Evolutionary conservation across 2,113 vertebrate genomes (phyloP).

Genomic region (Carollia perspicillata): DNA sequence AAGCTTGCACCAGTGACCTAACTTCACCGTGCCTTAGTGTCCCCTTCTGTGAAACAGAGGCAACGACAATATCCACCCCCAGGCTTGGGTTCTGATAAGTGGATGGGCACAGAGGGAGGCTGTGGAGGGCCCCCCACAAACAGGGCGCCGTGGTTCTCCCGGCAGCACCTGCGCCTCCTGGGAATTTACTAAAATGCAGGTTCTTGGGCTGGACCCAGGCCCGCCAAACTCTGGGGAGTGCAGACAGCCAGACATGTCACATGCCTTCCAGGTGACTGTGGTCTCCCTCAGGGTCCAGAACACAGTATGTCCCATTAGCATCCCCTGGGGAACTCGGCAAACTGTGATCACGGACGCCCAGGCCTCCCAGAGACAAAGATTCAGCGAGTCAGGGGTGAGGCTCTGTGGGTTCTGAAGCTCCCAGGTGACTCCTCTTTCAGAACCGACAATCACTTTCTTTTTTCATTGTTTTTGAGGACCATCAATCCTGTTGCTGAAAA

Average conservation of each 20-base stretch:
- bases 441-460: neutral
- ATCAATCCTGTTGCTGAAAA: neutral
- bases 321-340: neutral
- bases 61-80: neutral
- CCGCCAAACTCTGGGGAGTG: neutral
- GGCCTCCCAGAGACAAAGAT: neutral
- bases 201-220: neutral
- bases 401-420: neutral
- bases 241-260: fast-evolving
- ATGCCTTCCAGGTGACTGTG: neutral
- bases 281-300: neutral
- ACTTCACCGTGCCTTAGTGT: neutral
- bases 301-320: neutral
- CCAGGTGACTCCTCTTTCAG: neutral
- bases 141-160: neutral
- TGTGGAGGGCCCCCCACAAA: fast-evolving
- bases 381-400: neutral
- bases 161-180: fast-evolving
- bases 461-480: neutral
- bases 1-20: neutral
- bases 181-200: neutral
- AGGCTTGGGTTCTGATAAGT: neutral
- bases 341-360: fast-evolving
- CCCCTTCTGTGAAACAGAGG: neutral
- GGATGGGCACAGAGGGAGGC: neutral